Conservation (phyloP, 2,113 vertebrate species). For the Picathartes gymnocephalus region DNA sequence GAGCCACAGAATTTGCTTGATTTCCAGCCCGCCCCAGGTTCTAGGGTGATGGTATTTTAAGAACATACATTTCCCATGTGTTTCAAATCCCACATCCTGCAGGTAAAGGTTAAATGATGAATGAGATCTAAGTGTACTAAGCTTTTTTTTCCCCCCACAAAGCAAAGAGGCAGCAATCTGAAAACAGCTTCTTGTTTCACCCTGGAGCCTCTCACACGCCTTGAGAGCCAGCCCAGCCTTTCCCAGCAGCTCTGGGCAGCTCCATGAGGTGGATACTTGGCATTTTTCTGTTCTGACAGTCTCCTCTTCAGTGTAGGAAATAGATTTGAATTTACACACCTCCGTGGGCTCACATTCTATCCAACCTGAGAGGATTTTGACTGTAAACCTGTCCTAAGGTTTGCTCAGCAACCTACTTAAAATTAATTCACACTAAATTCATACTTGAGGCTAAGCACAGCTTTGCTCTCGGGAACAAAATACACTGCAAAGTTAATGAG, state of each 20-base stretch:
- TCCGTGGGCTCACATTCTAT: neutral
- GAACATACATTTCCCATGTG: neutral
- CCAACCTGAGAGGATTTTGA: neutral
- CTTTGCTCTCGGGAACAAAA: neutral
- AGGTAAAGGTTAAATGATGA: neutral
- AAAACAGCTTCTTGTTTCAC: neutral
- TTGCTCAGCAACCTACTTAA: neutral
- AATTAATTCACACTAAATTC: neutral
- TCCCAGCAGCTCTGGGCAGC: neutral
- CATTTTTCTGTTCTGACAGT: neutral
- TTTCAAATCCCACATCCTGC: neutral
- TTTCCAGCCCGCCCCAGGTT: rapidly evolving
- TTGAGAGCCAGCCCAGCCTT: neutral
- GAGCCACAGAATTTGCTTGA: neutral
- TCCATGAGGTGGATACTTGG: neutral
- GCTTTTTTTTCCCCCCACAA: neutral
- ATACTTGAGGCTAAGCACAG: neutral
- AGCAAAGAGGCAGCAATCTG: neutral
- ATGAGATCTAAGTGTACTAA: neutral
- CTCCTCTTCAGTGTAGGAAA: neutral
- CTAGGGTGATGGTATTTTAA: neutral
- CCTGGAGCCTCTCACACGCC: neutral
- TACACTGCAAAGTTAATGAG: neutral
- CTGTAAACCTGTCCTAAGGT: neutral
- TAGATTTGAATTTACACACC: neutral